Conservation (phyloP, 2,113 vertebrate genomes). For the Poicephalus gulielmi region DNA sequence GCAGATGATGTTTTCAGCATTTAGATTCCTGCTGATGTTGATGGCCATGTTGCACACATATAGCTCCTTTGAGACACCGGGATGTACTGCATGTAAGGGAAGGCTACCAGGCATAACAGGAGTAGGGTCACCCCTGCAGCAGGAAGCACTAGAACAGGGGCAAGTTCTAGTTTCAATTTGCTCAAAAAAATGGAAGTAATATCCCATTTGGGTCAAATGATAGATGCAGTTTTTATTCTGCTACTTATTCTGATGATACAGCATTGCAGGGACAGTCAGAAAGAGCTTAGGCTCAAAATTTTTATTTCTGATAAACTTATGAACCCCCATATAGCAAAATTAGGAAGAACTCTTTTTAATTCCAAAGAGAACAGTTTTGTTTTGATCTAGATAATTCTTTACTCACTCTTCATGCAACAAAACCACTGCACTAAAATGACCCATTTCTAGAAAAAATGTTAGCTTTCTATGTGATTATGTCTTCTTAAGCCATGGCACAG, state of each 20-base stretch:
- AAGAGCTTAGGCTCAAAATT: neutral
- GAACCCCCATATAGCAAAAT: neutral
- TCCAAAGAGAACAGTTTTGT: neutral
- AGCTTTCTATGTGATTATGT: neutral
- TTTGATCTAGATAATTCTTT: neutral
- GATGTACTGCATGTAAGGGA: neutral
- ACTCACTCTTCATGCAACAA: neutral
- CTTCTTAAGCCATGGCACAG: neutral
- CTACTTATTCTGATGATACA: conserved; percentile 62
- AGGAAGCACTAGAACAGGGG: neutral
- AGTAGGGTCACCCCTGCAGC: neutral
- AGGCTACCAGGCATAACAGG: neutral
- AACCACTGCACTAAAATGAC: neutral
- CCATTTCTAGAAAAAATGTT: neutral
- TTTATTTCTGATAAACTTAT: neutral
- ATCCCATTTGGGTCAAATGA: conserved; percentile 59
- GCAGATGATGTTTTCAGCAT: neutral
- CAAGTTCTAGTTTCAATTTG: neutral
- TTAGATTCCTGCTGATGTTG: neutral
- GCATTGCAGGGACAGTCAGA: conserved; percentile 50
- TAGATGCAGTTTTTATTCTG: neutral
- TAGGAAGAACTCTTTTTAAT: neutral
- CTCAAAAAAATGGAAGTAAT: conserved; percentile 49
- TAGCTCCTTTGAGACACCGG: neutral
- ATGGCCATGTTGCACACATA: neutral